These are phyloP conservation scores for Pachliopta kotzebuea DNA, from an alignment of 2,888 invertebrate species.

Conservation along the genomic window DNA sequence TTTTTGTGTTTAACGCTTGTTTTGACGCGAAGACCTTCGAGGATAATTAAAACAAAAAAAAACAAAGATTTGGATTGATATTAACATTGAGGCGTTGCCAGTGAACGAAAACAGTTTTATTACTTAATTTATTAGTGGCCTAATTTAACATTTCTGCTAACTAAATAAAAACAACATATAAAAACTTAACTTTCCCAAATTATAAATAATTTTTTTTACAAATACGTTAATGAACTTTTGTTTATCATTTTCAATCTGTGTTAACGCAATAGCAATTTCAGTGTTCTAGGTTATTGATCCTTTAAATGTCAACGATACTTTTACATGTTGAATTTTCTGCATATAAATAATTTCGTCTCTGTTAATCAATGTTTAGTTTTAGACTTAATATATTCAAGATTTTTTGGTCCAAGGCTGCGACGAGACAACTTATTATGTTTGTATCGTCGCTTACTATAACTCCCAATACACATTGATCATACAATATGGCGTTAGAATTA, in stretches of 20 bases:
- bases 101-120: neutral
- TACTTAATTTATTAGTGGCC: neutral
- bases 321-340: no score
- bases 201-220: neutral
- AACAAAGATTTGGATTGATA: neutral
- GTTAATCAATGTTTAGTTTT: no score
- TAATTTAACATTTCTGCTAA: neutral
- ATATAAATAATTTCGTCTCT: no score
- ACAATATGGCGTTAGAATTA: no score
- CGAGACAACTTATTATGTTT: no score
- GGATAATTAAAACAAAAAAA: constrained; percentile 4
- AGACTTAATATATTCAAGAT: no score
- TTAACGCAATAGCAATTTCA: neutral
- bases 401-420: no score
- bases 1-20: neutral
- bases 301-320: neutral
- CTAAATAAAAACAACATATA: neutral
- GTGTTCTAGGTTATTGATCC: neutral
- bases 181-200: neutral
- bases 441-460: no score
- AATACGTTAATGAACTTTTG: neutral
- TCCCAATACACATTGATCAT: no score
- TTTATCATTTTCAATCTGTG: neutral
- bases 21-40: constrained; percentile 1
- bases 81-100: neutral